Evolutionary conservation across 1,140 invertebrate species (phyloP).

Genomic region (Pseudomyrmex dendroicus): DNA sequence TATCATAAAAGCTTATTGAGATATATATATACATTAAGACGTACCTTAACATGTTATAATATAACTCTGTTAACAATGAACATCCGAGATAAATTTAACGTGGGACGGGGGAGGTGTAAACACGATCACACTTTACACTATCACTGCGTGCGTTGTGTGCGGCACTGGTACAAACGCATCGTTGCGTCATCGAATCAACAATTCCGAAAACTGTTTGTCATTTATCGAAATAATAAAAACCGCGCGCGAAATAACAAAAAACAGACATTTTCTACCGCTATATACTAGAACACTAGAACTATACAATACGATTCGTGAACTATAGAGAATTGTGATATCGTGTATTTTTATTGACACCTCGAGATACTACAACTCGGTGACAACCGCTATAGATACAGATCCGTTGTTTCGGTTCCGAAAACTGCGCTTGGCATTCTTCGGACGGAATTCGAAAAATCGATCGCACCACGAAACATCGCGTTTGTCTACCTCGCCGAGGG

Average conservation of each 20-base stretch:
- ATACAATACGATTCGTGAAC: constrained; percentile 19
- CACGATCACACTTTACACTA: constrained; percentile 53
- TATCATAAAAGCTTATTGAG: constrained; percentile 15
- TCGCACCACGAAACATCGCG: constrained; percentile 5
- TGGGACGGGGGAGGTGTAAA: background rate
- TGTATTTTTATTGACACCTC: constrained; percentile 18
- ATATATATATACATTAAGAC: background rate
- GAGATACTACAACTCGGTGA: background rate
- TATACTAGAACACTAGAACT: constrained; percentile 8
- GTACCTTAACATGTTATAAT: constrained; percentile 33
- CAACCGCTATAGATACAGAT: background rate
- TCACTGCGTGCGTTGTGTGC: constrained; percentile 8
- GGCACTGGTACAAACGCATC: constrained; percentile 37
- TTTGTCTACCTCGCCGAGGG: background rate
- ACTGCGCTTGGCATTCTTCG: background rate
- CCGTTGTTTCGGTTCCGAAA: background rate
- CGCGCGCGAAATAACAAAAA: background rate
- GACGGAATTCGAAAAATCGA: background rate
- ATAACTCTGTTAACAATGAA: constrained; percentile 8
- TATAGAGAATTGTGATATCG: constrained; percentile 36
- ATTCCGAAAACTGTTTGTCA: background rate
- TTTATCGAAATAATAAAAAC: background rate
- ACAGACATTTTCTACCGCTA: constrained; percentile 2
- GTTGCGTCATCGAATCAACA: background rate
- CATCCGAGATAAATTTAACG: constrained; percentile 42